Evolutionary conservation across 2,888 invertebrate genomes (phyloP).

Genomic region (Thymelicus lineola): DNA sequence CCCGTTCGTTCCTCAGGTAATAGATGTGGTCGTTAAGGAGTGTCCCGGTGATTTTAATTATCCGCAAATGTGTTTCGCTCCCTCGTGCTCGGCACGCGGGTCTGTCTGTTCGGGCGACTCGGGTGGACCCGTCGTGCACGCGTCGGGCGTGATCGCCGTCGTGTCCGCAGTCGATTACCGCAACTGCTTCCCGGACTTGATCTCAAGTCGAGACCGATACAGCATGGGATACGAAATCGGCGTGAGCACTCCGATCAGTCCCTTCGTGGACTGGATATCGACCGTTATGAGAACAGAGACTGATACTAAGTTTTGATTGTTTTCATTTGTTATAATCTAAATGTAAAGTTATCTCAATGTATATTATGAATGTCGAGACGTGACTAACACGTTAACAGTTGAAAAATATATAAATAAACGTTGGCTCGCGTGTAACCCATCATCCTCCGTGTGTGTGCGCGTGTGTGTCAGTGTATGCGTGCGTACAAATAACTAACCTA

Average conservation of each 20-base stretch:
- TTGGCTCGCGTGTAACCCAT: not conserved
- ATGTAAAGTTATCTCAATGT: too few species aligned
- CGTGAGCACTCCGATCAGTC: constrained; percentile 13
- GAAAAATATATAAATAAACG: too few species aligned
- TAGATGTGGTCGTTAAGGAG: constrained; percentile 15
- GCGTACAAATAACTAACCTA: too few species aligned
- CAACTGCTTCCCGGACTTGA: not conserved
- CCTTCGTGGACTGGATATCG: constrained; percentile 29
- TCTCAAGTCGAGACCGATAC: not conserved
- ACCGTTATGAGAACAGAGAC: not conserved
- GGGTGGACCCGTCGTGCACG: constrained; percentile 26
- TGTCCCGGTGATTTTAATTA: not conserved
- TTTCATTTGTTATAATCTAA: too few species aligned
- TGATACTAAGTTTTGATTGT: not conserved
- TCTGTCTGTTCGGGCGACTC: constrained; percentile 23
- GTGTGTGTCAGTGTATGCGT: too few species aligned
- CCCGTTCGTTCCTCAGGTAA: not conserved
- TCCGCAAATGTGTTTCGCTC: constrained; percentile 22
- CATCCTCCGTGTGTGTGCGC: too few species aligned
- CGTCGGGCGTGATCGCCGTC: constrained; percentile 21
- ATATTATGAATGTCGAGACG: too few species aligned
- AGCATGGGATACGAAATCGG: constrained; percentile 9
- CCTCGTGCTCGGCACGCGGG: not conserved
- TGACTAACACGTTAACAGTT: too few species aligned
- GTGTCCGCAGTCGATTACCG: not conserved